A percentile compares a stretch with the other conserved stretches of the same genome.
These are phyloP conservation scores for Rhyacophila evoluta DNA, from an alignment of 2,888 invertebrate genomes.

Conservation along the genomic window DNA sequence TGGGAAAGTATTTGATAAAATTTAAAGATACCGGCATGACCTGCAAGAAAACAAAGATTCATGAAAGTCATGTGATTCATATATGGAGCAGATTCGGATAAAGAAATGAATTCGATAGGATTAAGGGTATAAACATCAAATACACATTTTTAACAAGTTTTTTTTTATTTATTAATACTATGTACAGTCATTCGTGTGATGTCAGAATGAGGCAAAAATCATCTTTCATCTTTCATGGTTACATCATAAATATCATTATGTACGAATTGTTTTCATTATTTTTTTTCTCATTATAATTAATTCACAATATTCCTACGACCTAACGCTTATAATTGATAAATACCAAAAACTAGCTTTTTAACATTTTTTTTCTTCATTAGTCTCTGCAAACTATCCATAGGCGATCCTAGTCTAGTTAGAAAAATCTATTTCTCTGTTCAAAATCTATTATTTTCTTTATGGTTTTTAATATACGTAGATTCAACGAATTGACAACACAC, in stretches of 20 bases:
- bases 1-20: too few relatives aligned
- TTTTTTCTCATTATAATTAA: conserved; percentile 21
- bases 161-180: conserved; percentile 42
- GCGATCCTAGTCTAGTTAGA: conserved; percentile 48
- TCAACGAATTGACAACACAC: background rate
- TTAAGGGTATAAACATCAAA: too few relatives aligned
- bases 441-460: conserved; percentile 43
- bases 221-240: background rate
- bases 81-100: too few relatives aligned
- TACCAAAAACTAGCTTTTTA: conserved; percentile 49
- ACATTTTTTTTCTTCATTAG: conserved; percentile 29
- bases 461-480: background rate
- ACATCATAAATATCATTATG: background rate
- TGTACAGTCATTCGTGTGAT: conserved; percentile 34
- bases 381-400: conserved; percentile 45
- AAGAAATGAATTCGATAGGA: too few relatives aligned
- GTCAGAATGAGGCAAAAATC: background rate
- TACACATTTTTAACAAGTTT: conserved; percentile 39
- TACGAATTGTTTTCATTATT: background rate
- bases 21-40: too few relatives aligned
- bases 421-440: conserved; percentile 46
- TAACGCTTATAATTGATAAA: conserved; percentile 38
- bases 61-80: too few relatives aligned
- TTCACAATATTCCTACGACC: conserved; percentile 40
- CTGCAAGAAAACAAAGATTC: too few relatives aligned